Evolutionary conservation across 2,888 invertebrate genomes (phyloP).

Genomic region (Drosophila histrio): DNA sequence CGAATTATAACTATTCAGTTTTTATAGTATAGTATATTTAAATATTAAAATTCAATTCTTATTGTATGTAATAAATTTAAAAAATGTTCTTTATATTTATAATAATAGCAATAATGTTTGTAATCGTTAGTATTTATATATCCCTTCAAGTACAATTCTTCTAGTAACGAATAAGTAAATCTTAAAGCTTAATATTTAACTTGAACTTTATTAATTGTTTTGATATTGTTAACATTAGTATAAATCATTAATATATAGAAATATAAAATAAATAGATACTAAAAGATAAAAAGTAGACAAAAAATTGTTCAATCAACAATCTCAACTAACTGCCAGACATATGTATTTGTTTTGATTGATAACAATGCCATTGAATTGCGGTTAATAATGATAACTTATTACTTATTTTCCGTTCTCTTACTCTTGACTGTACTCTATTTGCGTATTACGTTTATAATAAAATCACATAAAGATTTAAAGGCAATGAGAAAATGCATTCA

Average conservation of each 20-base stretch:
- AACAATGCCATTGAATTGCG: background rate
- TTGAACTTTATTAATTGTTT: no score
- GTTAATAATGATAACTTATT: background rate
- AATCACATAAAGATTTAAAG: background rate
- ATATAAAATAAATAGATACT: background rate
- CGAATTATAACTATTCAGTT: no score
- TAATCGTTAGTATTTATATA: no score
- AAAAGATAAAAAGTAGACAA: background rate
- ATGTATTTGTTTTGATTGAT: background rate
- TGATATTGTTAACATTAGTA: no score
- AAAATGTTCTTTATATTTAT: no score
- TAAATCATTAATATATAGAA: background rate
- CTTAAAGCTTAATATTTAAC: no score
- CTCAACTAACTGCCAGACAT: background rate
- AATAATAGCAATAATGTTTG: no score
- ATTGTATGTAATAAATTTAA: no score
- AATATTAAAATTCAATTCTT: no score
- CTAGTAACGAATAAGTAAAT: no score
- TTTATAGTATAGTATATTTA: no score
- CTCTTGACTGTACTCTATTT: background rate
- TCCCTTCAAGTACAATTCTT: no score
- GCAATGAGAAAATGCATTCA: conserved; percentile 16
- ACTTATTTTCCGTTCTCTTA: background rate
- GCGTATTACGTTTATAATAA: conserved; percentile 6
- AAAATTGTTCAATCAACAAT: background rate